Percentiles rank a stretch among this genome's conserved stretches.
Evolutionary conservation across 2,113 vertebrate genomes (phyloP).

Genomic region (Pelmatolapia mariae): DNA sequence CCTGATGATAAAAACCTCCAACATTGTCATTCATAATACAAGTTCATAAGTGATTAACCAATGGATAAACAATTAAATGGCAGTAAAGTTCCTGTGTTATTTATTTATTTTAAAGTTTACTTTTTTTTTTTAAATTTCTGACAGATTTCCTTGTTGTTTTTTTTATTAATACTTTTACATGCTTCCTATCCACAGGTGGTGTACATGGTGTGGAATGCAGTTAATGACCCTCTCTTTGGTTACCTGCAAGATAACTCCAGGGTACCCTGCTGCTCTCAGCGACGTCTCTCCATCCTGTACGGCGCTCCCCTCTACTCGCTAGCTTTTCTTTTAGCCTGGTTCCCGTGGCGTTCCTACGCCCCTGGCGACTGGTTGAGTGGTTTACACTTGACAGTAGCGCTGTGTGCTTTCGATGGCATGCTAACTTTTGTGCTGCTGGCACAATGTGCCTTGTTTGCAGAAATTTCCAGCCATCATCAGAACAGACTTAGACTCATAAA

Average conservation of each 20-base stretch:
- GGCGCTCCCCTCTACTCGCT: constrained; percentile 77
- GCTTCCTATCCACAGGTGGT: constrained; percentile 73
- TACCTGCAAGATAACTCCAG: constrained; percentile 82
- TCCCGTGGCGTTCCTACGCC: constrained; percentile 81
- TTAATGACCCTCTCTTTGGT: constrained; percentile 85
- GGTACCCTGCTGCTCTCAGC: constrained; percentile 65
- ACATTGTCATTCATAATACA: background rate
- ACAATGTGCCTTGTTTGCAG: constrained; percentile 81
- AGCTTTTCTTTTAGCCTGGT: constrained; percentile 89
- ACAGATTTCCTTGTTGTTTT: background rate
- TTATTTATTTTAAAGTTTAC: background rate
- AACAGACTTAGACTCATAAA: constrained; percentile 75
- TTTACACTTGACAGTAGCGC: constrained; percentile 74
- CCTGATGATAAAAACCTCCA: background rate
- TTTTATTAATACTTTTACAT: background rate
- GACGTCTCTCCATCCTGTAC: constrained; percentile 75
- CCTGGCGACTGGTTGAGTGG: constrained; percentile 83
- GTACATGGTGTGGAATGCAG: constrained; percentile 87
- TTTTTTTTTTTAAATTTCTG: rapidly evolving
- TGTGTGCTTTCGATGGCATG: constrained; percentile 80
- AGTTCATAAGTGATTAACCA: background rate
- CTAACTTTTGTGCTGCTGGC: constrained; percentile 84
- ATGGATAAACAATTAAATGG: background rate
- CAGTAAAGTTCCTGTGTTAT: background rate
- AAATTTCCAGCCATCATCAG: constrained; percentile 75